A percentile compares a stretch with the other conserved stretches of the same genome.
phyloP scores from a whole-genome alignment of 2,797 vertebrate genomes.

The Sebastes nivosus region DNA sequence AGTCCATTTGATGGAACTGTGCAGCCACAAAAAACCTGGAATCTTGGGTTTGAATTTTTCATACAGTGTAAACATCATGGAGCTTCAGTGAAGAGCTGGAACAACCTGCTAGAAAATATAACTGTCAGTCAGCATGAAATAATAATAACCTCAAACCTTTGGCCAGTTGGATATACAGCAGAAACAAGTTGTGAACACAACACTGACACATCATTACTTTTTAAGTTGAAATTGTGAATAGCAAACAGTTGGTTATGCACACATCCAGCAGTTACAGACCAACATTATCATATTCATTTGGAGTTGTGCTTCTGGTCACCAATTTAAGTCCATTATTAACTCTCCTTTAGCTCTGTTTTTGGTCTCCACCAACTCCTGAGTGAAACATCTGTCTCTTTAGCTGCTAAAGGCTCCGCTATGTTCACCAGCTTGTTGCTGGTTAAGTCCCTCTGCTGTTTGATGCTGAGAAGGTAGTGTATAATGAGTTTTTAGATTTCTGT shows the following conservation, averaged over 20 bases:
- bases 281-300: neutral
- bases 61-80: neutral
- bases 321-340: too few relatives aligned
- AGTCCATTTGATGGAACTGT: neutral
- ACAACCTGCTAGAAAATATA: neutral
- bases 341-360: neutral
- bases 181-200: neutral
- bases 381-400: neutral
- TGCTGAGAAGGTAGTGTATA: neutral
- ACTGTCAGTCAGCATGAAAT: neutral
- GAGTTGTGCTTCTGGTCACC: neutral
- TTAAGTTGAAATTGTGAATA: neutral
- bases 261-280: neutral
- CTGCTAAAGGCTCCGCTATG: neutral
- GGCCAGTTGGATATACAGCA: neutral
- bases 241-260: too few relatives aligned
- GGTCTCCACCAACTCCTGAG: neutral
- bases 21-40: neutral
- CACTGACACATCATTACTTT: neutral
- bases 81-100: neutral
- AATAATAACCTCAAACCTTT: neutral
- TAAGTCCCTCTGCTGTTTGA: neutral
- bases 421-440: neutral
- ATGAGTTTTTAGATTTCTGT: neutral
- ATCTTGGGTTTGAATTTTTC: neutral